phyloP scores from a whole-genome alignment of 2,888 invertebrate species.

The Phymatocera aterrima region DNA sequence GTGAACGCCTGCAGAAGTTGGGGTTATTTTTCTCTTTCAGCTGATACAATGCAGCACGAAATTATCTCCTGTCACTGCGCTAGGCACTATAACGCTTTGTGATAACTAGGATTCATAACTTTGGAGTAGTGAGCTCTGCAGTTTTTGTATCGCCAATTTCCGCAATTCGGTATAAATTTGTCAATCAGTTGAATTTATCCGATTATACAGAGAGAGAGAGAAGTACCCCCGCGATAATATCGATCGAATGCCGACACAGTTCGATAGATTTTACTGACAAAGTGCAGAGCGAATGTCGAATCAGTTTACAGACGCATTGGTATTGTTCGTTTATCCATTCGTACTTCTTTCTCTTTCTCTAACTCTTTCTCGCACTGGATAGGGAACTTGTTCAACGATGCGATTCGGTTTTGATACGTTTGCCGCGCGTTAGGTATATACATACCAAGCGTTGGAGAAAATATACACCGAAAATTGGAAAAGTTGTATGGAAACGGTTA shows the following conservation, averaged over 20 bases:
- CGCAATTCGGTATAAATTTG: too few relatives aligned
- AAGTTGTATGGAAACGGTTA: slow-evolving; percentile 55
- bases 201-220: neutral
- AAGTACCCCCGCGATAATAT: neutral
- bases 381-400: neutral
- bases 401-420: slow-evolving; percentile 19
- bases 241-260: neutral
- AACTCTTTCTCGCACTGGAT: neutral
- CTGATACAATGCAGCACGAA: too few relatives aligned
- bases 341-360: neutral
- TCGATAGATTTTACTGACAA: neutral
- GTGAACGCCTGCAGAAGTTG: neutral
- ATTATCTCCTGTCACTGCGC: too few relatives aligned
- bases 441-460: slow-evolving; percentile 28
- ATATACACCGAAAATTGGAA: slow-evolving; percentile 48
- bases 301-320: slow-evolving; percentile 10
- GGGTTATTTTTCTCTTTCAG: slow-evolving; percentile 15
- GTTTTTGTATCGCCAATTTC: too few relatives aligned
- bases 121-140: too few relatives aligned
- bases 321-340: slow-evolving; percentile 24
- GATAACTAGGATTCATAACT: too few relatives aligned
- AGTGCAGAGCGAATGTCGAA: neutral
- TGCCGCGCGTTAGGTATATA: slow-evolving; percentile 25
- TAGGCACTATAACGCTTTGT: too few relatives aligned
- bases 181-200: too few relatives aligned